These are phyloP conservation scores for Dasysyrphus albostriatus DNA, from an alignment of 2,888 invertebrate genomes.

Conservation along the genomic window DNA sequence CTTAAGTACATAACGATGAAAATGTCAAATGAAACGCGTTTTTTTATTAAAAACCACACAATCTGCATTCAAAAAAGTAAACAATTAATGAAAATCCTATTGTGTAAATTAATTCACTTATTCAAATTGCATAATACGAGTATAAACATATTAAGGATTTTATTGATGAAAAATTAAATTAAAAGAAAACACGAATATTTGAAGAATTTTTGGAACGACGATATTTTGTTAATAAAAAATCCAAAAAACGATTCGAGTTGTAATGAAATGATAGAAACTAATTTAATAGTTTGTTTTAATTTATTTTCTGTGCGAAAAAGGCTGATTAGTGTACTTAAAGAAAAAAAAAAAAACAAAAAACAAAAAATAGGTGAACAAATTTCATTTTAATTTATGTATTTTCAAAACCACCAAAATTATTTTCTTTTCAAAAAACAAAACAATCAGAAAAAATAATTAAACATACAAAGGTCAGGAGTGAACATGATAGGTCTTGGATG, in stretches of 20 bases:
- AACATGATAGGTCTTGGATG: conserved; percentile 51
- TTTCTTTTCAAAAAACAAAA: conserved; percentile 17
- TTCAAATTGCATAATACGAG: conserved; percentile 69
- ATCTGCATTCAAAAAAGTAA: conserved; percentile 76
- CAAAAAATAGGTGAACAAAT: conserved; percentile 27
- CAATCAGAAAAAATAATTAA: conserved; percentile 18
- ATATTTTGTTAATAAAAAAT: conserved; percentile 57
- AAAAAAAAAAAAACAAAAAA: conserved; percentile 14
- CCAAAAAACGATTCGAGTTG: conserved; percentile 45
- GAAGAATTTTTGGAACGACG: conserved; percentile 77
- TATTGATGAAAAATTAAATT: conserved; percentile 36
- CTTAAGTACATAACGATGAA: conserved; percentile 45
- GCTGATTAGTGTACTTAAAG: conserved; percentile 71
- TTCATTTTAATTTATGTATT: conserved; percentile 31
- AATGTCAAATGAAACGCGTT: conserved; percentile 30
- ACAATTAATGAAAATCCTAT: conserved; percentile 52
- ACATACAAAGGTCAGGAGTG: conserved; percentile 37
- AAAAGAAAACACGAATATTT: conserved; percentile 64
- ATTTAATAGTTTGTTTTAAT: conserved; percentile 33
- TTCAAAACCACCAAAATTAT: conserved; percentile 29
- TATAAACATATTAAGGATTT: conserved; percentile 33
- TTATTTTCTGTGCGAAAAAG: conserved; percentile 64
- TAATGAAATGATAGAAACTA: conserved; percentile 27
- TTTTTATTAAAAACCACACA: conserved; percentile 1
- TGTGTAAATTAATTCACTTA: conserved; percentile 75